These are phyloP conservation scores for Lepilemur septentrionalis DNA, from an alignment of 2,797 vertebrate species.

Conservation along the genomic window DNA sequence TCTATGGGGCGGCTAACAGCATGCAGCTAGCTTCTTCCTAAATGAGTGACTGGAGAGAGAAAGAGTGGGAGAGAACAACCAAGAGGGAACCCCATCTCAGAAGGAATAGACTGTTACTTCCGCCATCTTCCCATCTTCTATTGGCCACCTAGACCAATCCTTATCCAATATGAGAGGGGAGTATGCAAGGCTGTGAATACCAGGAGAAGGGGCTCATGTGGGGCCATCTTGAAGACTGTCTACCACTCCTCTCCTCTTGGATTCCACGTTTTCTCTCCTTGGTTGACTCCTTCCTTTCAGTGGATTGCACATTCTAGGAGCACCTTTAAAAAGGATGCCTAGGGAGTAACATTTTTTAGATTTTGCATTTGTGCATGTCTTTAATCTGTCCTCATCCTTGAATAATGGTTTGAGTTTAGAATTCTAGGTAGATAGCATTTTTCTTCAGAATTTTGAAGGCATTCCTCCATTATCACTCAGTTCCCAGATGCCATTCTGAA, in stretches of 20 bases:
- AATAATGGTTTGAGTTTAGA: neutral
- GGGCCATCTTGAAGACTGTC: neutral
- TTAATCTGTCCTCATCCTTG: neutral
- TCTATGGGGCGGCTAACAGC: neutral
- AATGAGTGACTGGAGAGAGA: neutral
- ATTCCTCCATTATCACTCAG: neutral
- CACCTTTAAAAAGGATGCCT: neutral
- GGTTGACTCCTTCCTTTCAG: neutral
- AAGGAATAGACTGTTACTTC: neutral
- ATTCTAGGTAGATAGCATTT: constrained; percentile 1
- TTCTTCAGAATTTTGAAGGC: constrained; percentile 1
- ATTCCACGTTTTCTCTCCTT: neutral
- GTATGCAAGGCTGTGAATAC: neutral
- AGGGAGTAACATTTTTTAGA: neutral
- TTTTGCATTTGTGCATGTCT: neutral
- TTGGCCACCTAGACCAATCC: neutral
- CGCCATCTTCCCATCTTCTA: neutral
- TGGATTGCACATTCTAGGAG: neutral
- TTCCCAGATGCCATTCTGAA: neutral
- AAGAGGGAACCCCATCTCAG: neutral
- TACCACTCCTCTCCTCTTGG: no score
- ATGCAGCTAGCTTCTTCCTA: neutral
- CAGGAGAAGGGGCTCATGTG: neutral
- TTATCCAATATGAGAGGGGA: neutral
- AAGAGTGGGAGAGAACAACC: neutral